phyloP scores from a whole-genome alignment of 2,113 vertebrate genomes.

The Tonatia bakeri region DNA sequence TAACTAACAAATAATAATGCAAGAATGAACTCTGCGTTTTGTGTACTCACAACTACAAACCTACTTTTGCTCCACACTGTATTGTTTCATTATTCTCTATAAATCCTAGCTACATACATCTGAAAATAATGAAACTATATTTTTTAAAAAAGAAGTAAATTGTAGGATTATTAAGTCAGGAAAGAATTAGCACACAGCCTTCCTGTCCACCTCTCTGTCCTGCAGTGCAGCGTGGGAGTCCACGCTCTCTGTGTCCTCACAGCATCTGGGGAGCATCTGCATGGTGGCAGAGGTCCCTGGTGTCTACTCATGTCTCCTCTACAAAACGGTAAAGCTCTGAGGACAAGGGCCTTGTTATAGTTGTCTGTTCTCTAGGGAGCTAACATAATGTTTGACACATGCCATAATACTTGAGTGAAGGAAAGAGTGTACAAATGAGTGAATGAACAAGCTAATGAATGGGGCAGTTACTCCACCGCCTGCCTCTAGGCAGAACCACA shows the following conservation, averaged over 20 bases:
- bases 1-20: background rate
- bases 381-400: background rate
- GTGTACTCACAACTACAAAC: background rate
- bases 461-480: background rate
- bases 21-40: background rate
- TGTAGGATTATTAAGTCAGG: background rate
- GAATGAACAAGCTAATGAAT: background rate
- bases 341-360: background rate
- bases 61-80: background rate
- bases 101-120: background rate
- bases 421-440: background rate
- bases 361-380: background rate
- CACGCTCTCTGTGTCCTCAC: background rate
- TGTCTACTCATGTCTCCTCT: background rate
- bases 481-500: background rate
- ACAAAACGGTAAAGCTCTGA: background rate
- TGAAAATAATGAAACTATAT: background rate
- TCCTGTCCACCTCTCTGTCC: background rate
- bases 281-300: background rate
- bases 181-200: background rate
- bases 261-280: background rate
- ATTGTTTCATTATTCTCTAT: background rate
- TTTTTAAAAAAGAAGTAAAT: slow-evolving; percentile 13
- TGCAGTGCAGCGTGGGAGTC: background rate
- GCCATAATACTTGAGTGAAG: background rate